Conservation (phyloP, 2,888 invertebrate species). For the Cremastobaeus sp. region DNA sequence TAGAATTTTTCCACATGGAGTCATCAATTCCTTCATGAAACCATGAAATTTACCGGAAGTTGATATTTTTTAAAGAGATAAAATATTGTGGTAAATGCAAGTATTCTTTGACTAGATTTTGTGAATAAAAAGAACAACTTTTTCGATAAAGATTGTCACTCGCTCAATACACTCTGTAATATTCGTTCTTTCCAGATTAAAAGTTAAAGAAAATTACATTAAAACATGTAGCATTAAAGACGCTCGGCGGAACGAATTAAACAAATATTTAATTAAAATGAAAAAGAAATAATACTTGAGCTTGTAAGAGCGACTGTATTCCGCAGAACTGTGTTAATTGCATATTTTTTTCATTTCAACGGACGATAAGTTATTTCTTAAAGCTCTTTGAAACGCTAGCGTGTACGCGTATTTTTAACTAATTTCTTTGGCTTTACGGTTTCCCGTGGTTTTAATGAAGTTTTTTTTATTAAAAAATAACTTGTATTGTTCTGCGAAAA, state of each 20-base stretch:
- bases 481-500: constrained; percentile 1
- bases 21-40: too few relatives aligned
- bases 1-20: too few relatives aligned
- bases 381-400: constrained; percentile 7
- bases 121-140: too few relatives aligned
- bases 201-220: constrained; percentile 26
- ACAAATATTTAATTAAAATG: constrained; percentile 24
- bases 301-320: not conserved
- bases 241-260: constrained; percentile 5
- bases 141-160: too few relatives aligned
- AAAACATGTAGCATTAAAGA: constrained; percentile 22
- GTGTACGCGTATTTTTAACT: constrained; percentile 11
- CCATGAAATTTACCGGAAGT: too few relatives aligned
- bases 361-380: constrained; percentile 5
- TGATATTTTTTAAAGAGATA: too few relatives aligned
- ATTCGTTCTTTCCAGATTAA: not conserved
- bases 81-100: too few relatives aligned
- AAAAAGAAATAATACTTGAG: constrained; percentile 11
- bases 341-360: constrained; percentile 6
- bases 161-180: too few relatives aligned
- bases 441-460: constrained; percentile 1
- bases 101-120: too few relatives aligned
- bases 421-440: constrained; percentile 1
- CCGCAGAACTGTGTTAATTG: constrained; percentile 10
- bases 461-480: constrained; percentile 3